Evolutionary conservation across 64 coral and sea anemone species (phyloP).

Genomic region (Catalaphyllia jardinei): DNA sequence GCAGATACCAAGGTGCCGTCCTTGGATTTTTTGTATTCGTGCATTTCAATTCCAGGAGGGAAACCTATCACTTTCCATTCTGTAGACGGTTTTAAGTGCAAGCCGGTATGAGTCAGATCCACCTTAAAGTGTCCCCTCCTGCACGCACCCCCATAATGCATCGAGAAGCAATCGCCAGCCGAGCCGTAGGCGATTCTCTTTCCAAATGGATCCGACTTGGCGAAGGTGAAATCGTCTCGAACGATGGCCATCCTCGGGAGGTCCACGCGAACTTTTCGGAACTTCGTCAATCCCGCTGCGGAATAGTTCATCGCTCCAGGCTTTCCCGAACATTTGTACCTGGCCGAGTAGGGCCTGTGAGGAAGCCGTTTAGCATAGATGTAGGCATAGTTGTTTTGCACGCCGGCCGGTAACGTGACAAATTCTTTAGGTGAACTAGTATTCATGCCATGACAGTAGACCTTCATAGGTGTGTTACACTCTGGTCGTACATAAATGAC

Average conservation of each 20-base stretch:
- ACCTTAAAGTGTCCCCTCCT: slow-evolving; percentile 88
- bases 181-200: slow-evolving; percentile 77
- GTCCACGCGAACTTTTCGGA: slow-evolving; percentile 84
- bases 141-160: slow-evolving; percentile 73
- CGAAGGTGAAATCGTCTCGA: slow-evolving; percentile 83
- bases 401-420: slow-evolving; percentile 66
- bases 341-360: slow-evolving; percentile 48
- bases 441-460: slow-evolving; percentile 96
- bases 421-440: slow-evolving; percentile 79
- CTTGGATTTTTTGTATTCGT: slow-evolving; percentile 78
- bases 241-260: slow-evolving; percentile 74
- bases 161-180: slow-evolving; percentile 96
- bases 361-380: slow-evolving; percentile 80
- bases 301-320: slow-evolving; percentile 39
- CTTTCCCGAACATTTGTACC: slow-evolving; percentile 66
- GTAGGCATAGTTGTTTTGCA: slow-evolving; percentile 83
- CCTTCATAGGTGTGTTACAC: slow-evolving; percentile 74
- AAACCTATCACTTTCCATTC: slow-evolving; percentile 68
- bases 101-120: slow-evolving; percentile 71
- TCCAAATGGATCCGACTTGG: slow-evolving; percentile 60
- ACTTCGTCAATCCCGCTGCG: slow-evolving; percentile 73
- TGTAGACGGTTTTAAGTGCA: slow-evolving; percentile 52
- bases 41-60: slow-evolving; percentile 87
- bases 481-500: slow-evolving; percentile 72
- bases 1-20: slow-evolving; percentile 83